Conservation (phyloP, 2,797 vertebrate species). For the Babyrousa celebensis region DNA sequence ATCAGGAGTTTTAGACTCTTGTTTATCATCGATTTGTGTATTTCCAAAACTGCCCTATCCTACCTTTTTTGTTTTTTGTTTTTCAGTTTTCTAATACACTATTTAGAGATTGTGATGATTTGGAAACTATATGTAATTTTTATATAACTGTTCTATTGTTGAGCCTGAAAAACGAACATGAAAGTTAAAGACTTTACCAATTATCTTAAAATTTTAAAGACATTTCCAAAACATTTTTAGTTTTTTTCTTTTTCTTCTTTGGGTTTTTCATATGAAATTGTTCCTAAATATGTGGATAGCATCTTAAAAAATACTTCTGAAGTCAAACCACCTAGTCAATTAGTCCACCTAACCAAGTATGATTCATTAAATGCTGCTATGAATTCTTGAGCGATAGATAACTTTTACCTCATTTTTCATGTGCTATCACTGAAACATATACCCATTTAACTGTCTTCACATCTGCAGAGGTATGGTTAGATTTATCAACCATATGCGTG, state of each 20-base stretch:
- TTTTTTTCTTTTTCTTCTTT: slow-evolving; percentile 27
- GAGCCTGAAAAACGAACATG: slow-evolving; percentile 52
- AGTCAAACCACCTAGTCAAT: background rate
- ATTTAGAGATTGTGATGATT: slow-evolving; percentile 50
- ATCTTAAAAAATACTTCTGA: slow-evolving; percentile 61
- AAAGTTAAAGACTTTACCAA: slow-evolving; percentile 62
- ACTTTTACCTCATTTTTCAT: background rate
- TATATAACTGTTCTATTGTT: slow-evolving; percentile 27
- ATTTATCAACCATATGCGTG: slow-evolving; percentile 1
- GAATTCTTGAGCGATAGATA: slow-evolving; percentile 38
- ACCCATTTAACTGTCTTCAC: slow-evolving; percentile 29
- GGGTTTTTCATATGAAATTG: slow-evolving; percentile 66
- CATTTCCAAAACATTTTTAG: background rate
- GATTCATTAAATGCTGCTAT: slow-evolving; percentile 45
- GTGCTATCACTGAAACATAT: slow-evolving; percentile 54
- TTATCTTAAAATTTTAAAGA: slow-evolving; percentile 53
- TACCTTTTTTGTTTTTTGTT: background rate
- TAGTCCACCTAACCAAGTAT: background rate
- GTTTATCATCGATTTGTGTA: slow-evolving; percentile 23
- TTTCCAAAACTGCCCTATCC: slow-evolving; percentile 24
- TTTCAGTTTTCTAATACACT: slow-evolving; percentile 44
- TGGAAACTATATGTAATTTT: slow-evolving; percentile 31
- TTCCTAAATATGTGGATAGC: background rate
- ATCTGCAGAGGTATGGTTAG: background rate
- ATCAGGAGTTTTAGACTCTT: slow-evolving; percentile 33